phyloP scores from a whole-genome alignment of 2,113 vertebrate genomes.

The Pygoscelis adeliae region DNA sequence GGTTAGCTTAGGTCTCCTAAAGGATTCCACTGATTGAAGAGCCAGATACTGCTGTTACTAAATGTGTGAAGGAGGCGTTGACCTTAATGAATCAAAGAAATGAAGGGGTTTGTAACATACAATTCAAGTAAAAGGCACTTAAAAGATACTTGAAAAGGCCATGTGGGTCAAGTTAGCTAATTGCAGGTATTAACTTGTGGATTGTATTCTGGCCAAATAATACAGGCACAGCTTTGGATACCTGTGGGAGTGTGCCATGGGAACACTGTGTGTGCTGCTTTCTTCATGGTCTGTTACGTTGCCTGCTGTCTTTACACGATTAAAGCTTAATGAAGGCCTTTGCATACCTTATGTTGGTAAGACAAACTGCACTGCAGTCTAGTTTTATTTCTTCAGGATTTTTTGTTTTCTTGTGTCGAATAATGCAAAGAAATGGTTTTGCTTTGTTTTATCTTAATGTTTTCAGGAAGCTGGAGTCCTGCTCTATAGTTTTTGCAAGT shows the following conservation, averaged over 20 bases:
- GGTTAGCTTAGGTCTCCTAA: not conserved
- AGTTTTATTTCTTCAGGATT: not conserved
- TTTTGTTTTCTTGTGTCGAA: not conserved
- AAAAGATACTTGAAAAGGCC: not conserved
- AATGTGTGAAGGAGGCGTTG: not conserved
- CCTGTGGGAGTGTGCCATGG: not conserved
- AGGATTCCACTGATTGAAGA: conserved; percentile 1
- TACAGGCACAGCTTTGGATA: not conserved
- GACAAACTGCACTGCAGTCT: not conserved
- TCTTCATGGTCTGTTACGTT: fast-evolving
- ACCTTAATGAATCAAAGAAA: conserved; percentile 18
- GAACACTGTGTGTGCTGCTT: not conserved
- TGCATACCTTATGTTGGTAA: not conserved
- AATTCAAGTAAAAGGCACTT: conserved; percentile 20
- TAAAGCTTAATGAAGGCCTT: not conserved
- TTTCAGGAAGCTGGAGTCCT: not conserved
- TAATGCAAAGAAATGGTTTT: not conserved
- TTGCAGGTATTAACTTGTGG: not conserved
- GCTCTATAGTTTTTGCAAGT: not conserved
- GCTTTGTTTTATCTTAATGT: not conserved
- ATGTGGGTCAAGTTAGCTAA: conserved; percentile 3
- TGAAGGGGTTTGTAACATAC: not conserved
- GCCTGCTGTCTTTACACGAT: not conserved
- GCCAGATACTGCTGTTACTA: not conserved
- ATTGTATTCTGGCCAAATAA: not conserved